A percentile compares a stretch with the other conserved stretches of the same genome.
phyloP scores from a whole-genome alignment of 2,797 vertebrate species.

The Rousettus madagascariensis region DNA sequence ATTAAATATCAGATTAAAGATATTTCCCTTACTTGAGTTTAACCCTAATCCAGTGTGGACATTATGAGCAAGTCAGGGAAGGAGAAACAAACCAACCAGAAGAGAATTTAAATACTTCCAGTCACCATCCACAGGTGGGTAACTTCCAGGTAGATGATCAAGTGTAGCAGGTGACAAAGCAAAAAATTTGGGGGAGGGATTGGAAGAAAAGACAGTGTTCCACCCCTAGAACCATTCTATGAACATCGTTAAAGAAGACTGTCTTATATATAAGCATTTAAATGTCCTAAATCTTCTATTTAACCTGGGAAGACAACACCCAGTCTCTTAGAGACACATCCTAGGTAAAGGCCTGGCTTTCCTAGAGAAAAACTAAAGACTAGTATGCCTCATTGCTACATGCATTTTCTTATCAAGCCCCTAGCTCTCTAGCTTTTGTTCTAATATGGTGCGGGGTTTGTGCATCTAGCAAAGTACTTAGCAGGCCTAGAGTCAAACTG shows the following conservation, averaged over 20 bases:
- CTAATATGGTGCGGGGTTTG: neutral
- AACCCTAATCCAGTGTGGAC: neutral
- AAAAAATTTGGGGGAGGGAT: rapidly evolving
- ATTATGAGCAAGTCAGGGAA: neutral
- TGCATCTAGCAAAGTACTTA: neutral
- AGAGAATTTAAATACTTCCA: neutral
- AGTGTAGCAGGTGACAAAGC: neutral
- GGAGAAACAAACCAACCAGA: neutral
- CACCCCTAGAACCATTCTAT: neutral
- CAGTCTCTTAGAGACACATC: neutral
- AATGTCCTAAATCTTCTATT: neutral
- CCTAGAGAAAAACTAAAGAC: neutral
- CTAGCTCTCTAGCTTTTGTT: neutral
- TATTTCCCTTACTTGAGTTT: neutral
- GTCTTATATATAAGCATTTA: neutral
- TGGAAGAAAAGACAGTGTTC: neutral
- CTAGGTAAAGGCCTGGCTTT: neutral
- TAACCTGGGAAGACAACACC: neutral
- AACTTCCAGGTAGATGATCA: neutral
- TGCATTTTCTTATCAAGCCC: neutral
- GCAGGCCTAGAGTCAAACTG: neutral
- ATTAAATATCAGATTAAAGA: neutral
- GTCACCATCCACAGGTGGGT: too few species aligned
- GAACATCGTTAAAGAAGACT: neutral
- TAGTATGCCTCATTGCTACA: neutral